phyloP scores from a whole-genome alignment of 2,888 invertebrate genomes.

The Dioctria linearis region DNA sequence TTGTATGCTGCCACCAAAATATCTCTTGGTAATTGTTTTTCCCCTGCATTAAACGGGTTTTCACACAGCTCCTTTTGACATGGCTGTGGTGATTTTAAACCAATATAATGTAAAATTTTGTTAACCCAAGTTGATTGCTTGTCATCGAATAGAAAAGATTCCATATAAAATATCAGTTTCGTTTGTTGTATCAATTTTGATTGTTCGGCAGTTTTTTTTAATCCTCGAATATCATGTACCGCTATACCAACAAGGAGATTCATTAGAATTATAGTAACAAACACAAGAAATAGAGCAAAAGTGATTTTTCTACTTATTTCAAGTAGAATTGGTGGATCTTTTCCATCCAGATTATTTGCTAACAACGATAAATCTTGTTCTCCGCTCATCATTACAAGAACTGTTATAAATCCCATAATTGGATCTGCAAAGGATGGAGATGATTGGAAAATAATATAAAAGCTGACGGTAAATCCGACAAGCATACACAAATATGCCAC shows the following conservation, averaged over 20 bases:
- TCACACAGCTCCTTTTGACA: slow-evolving; percentile 86
- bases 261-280: slow-evolving; percentile 90
- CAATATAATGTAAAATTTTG: slow-evolving; percentile 83
- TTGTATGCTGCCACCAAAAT: slow-evolving; percentile 86
- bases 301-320: slow-evolving; percentile 88
- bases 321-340: slow-evolving; percentile 82
- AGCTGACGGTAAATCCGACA: slow-evolving; percentile 89
- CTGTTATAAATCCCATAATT: slow-evolving; percentile 87
- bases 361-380: slow-evolving; percentile 85
- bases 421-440: slow-evolving; percentile 88
- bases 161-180: slow-evolving; percentile 89
- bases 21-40: slow-evolving; percentile 84
- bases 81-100: slow-evolving; percentile 85
- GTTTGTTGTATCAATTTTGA: slow-evolving; percentile 89
- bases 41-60: slow-evolving; percentile 87
- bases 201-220: slow-evolving; percentile 87
- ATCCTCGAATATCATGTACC: slow-evolving; percentile 88
- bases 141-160: slow-evolving; percentile 84
- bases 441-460: slow-evolving; percentile 89
- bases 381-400: slow-evolving; percentile 91
- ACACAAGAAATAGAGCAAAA: slow-evolving; percentile 84
- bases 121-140: slow-evolving; percentile 82
- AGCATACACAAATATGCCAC: slow-evolving; percentile 88
- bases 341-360: slow-evolving; percentile 82
- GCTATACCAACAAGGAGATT: slow-evolving; percentile 89